Conservation (phyloP, 2,113 vertebrate species). For the Rhinoptilus africanus region DNA sequence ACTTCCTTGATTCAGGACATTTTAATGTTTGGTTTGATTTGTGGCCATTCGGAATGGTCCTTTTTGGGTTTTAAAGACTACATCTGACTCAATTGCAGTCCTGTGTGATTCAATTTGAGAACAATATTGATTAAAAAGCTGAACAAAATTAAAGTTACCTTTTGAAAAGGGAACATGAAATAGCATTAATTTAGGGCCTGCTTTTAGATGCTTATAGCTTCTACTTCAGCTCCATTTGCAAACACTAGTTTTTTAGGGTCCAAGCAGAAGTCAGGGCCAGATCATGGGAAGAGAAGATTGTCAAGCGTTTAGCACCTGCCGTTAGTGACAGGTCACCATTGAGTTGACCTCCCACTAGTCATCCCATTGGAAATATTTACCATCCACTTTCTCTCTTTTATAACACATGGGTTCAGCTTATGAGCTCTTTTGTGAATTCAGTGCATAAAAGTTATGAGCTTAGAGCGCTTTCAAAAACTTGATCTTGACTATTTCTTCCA, state of each 20-base stretch:
- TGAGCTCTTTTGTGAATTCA: neutral
- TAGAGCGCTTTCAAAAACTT: neutral
- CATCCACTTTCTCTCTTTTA: neutral
- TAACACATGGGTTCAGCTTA: neutral
- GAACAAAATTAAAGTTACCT: neutral
- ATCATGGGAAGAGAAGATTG: neutral
- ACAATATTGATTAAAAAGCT: neutral
- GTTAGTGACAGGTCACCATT: neutral
- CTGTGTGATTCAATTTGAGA: neutral
- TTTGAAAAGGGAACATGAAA: neutral
- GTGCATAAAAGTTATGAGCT: neutral
- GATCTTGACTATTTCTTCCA: neutral
- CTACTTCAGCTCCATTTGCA: neutral
- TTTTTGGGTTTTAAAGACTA: conserved; percentile 3
- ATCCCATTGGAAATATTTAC: neutral
- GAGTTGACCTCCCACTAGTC: neutral
- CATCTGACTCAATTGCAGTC: neutral
- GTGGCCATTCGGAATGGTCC: neutral
- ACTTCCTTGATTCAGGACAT: neutral
- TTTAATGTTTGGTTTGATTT: conserved; percentile 28
- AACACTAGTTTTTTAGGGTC: neutral
- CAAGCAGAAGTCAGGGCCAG: neutral
- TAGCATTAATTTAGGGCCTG: neutral
- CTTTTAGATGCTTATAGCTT: neutral
- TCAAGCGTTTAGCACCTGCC: neutral